A percentile compares a stretch with the other conserved stretches of the same genome.
Evolutionary conservation across 37 sponge, comb jelly and placozoan species (phyloP).

Genomic region (Amphimedon queenslandica): DNA sequence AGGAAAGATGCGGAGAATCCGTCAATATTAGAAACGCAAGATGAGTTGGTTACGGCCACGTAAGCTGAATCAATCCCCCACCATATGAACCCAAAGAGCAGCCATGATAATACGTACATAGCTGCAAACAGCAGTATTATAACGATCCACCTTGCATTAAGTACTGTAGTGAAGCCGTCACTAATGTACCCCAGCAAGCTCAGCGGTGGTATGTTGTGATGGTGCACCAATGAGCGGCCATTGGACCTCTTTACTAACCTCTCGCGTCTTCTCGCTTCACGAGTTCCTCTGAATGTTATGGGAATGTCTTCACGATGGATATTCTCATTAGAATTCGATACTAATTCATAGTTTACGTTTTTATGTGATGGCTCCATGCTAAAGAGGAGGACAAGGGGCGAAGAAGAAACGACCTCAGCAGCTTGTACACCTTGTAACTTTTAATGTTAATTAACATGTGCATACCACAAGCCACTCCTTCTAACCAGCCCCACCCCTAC

Average conservation of each 20-base stretch:
- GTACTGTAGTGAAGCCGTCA: slow-evolving; percentile 70
- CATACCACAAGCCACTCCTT: too few relatives aligned
- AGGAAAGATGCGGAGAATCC: slow-evolving; percentile 55
- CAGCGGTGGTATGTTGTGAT: background rate
- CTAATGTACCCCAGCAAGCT: slow-evolving; percentile 21
- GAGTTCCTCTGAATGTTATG: background rate
- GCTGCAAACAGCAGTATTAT: slow-evolving; percentile 29
- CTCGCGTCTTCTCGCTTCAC: background rate
- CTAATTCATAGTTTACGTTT: too few relatives aligned
- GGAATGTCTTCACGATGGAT: background rate
- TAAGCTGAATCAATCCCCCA: background rate
- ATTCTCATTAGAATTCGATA: background rate
- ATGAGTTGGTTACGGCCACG: slow-evolving; percentile 5
- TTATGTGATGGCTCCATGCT: too few relatives aligned
- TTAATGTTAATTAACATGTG: too few relatives aligned
- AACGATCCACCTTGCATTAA: slow-evolving; percentile 55
- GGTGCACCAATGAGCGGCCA: slow-evolving; percentile 31
- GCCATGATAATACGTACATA: slow-evolving; percentile 55
- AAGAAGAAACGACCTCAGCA: too few relatives aligned
- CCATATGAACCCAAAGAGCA: slow-evolving; percentile 63
- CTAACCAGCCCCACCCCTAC: too few relatives aligned
- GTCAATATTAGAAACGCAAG: slow-evolving; percentile 33
- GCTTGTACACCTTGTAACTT: too few relatives aligned
- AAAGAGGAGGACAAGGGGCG: too few relatives aligned
- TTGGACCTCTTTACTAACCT: slow-evolving; percentile 23